Conservation (phyloP, 2,888 invertebrate species). For the Ophion obscuratus region DNA sequence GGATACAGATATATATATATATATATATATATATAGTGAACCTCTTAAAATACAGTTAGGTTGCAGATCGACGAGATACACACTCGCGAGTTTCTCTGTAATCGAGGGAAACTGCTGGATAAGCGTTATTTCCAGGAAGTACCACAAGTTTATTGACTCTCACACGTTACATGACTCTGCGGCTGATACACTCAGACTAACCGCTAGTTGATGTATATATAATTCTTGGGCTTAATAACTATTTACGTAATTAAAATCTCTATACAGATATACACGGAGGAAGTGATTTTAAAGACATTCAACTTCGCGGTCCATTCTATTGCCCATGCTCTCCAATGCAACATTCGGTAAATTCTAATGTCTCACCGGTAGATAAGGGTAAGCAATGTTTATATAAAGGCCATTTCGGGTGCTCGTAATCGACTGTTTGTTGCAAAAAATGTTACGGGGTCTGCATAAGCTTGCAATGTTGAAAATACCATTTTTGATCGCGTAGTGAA, state of each 20-base stretch:
- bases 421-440: too few species aligned
- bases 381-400: too few species aligned
- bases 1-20: background rate
- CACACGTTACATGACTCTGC: conserved; percentile 4
- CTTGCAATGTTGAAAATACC: too few species aligned
- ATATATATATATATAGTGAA: background rate
- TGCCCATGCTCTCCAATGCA: too few species aligned
- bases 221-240: background rate
- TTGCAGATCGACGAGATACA: conserved; percentile 27
- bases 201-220: background rate
- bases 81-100: conserved; percentile 53
- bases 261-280: background rate
- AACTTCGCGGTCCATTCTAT: too few species aligned
- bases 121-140: conserved; percentile 47
- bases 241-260: background rate
- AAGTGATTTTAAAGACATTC: too few species aligned
- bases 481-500: too few species aligned
- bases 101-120: conserved; percentile 53
- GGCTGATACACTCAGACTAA: background rate
- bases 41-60: conserved; percentile 25
- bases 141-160: conserved; percentile 51
- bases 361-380: too few species aligned
- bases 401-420: too few species aligned
- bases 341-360: too few species aligned
- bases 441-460: too few species aligned